Base-by-base conservation (phyloP, 2,797 vertebrate genomes). In the Cichlasoma orientale region DNA sequence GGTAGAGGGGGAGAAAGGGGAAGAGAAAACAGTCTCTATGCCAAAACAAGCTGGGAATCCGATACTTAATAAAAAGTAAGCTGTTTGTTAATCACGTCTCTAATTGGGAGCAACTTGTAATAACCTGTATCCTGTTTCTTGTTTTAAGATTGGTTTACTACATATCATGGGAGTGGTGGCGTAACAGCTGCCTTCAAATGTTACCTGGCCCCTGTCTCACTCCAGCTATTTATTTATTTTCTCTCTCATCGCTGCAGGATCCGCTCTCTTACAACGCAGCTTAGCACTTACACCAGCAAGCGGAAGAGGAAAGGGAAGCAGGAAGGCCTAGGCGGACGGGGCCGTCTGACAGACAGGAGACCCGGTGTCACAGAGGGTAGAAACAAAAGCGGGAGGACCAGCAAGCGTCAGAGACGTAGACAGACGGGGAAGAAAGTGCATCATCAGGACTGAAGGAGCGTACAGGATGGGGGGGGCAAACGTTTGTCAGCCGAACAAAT, bases 61-160 rank as follows among this genome's bases (percentile, higher is more conserved):
- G 0, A 94, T 99, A 23, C 86, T 97, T 1, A 99, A 97, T 79
- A 97, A 98, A 90, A 97, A 97, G 98, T 99, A 95, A 75, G 23
- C 78, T 12, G 53, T 41, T 36, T 27, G 10, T 66, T 18, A 2
- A 56, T 19, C 31, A 80, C 5, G 7, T 52, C 23, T 23, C 5
- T 41, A n/a, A 4, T 12, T 14, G 6, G 29, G 25, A 77, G 12
- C 25, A 25, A 13, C 14, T 66, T 66, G 23, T 50, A 44, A 50
- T 50, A 41, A 50, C 25, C 27, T 50, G 0, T 50, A 10, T 29
- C 63, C 41, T 27, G 14, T 23, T 47, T 44, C 13, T 4, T 44
- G 41, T 14, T 47, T 66, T 29, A 47, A 66, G 23, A 19, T 10
- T 56, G 19, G n/a, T n/a, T n/a, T 4, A 41, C 3, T 41, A 41